Evolutionary conservation across 1,140 invertebrate genomes (phyloP), one percentile per base, ranked within the genome.

Genomic region (Probaryconus sp.): DNA sequence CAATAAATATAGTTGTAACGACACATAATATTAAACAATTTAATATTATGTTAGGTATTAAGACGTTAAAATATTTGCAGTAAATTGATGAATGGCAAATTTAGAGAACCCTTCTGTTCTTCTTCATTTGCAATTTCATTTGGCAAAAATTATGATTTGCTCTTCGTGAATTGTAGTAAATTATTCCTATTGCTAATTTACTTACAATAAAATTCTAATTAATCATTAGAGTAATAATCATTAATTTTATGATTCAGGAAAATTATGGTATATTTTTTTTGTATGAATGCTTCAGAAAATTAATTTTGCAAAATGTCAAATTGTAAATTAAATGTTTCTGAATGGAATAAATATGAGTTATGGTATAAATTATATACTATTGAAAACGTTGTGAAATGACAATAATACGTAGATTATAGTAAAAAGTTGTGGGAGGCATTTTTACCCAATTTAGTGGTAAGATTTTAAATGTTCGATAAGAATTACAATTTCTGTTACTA

Each of bases 381-480:
- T 26, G 14, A 33, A 53, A 65, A 75, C 69, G 73, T 76, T 76
- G 73, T 76, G 73, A 75, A 63, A 63, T 69, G 73, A 76, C 73
- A 76, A 76, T 76, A 76, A 76, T 38, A 61, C 31, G 67, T 76
- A 76, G 67, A 40, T 42, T 37, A 28, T 76, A 76, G 67, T 33
- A 47, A n/a, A n/a, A 11, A 48, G 3, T 17, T 60, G 40, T 48
- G 60, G 37, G 67, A 73, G 45, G 5, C 3, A 63, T 51, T 55
- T 53, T 20, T 35, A 31, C 38, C 30, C 18, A 50, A 13, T n/a
- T 33, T 53, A 43, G 14, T 10, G 11, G 2, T 53, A 82, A 53
- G 14, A n/a, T 45, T 43, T 45, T 24, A 16, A 31, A 42, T 48
- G 37, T 50, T 63, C 10, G 45, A 48, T 50, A 35, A 43, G 10